Evolutionary conservation across 2,888 invertebrate species (phyloP).

Genomic region (Scelioninae gen. 2): DNA sequence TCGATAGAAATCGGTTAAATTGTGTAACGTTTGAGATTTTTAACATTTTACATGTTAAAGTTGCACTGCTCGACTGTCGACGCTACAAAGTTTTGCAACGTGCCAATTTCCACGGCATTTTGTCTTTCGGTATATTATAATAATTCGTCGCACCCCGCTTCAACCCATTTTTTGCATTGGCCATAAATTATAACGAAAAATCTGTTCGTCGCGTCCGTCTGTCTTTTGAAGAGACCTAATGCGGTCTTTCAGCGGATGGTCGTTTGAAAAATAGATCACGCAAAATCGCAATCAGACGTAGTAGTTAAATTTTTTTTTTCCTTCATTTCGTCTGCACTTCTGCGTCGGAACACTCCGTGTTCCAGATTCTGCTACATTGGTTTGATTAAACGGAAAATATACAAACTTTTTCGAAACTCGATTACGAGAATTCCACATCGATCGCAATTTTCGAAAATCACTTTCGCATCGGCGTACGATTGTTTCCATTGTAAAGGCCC

Average conservation of each 20-base stretch:
- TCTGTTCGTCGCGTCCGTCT: too few species aligned
- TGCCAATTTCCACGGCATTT: too few species aligned
- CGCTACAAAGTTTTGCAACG: too few species aligned
- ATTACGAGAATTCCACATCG: too few species aligned
- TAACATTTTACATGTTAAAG: too few species aligned
- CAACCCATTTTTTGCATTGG: too few species aligned
- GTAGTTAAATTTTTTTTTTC: background rate
- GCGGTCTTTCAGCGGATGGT: background rate
- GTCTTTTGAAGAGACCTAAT: background rate
- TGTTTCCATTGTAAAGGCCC: constrained; percentile 7
- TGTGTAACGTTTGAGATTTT: too few species aligned
- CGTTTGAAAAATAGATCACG: constrained; percentile 1
- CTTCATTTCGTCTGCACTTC: background rate
- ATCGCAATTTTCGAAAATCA: constrained; percentile 4
- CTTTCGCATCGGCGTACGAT: constrained; percentile 1
- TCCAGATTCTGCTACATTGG: background rate
- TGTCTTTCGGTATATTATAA: too few species aligned
- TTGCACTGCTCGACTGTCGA: too few species aligned
- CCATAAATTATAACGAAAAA: too few species aligned
- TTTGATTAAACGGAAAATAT: background rate
- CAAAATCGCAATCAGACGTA: background rate
- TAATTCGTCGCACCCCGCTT: too few species aligned
- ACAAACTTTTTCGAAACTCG: background rate
- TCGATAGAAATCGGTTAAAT: too few species aligned
- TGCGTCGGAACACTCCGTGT: background rate